Evolutionary conservation across 2,113 vertebrate genomes (phyloP).

Genomic region (Camelus dromedarius): DNA sequence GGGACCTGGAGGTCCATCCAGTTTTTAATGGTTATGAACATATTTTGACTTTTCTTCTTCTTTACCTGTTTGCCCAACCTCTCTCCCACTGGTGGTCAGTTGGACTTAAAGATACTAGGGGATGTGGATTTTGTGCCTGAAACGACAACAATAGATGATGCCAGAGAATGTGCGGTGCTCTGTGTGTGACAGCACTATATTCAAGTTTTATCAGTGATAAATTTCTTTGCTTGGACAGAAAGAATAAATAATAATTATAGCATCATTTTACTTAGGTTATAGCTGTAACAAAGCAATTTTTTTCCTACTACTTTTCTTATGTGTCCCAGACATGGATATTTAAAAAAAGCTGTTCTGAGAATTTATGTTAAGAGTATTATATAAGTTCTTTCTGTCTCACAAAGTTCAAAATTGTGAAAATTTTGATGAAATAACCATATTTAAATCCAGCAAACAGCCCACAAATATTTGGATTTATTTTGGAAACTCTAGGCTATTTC

Average conservation of each 20-base stretch:
- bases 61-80: not conserved
- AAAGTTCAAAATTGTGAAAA: conserved; percentile 5
- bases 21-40: not conserved
- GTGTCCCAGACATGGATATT: not conserved
- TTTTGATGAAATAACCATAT: not conserved
- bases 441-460: not conserved
- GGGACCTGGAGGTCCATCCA: not conserved
- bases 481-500: not conserved
- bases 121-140: not conserved
- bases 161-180: not conserved
- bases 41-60: not conserved
- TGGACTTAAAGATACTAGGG: not conserved
- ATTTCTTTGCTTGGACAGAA: conserved; percentile 16
- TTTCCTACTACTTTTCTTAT: not conserved
- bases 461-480: not conserved
- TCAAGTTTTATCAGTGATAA: not conserved
- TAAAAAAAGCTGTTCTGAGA: not conserved
- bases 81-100: not conserved
- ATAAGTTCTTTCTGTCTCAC: not conserved
- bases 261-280: not conserved
- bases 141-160: not conserved
- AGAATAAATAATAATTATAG: not conserved
- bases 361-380: not conserved
- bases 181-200: not conserved
- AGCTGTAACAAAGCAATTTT: not conserved